Evolutionary conservation across 2,797 vertebrate genomes (phyloP), one percentile per base, ranked within the genome.

Genomic region (Coluber constrictor): DNA sequence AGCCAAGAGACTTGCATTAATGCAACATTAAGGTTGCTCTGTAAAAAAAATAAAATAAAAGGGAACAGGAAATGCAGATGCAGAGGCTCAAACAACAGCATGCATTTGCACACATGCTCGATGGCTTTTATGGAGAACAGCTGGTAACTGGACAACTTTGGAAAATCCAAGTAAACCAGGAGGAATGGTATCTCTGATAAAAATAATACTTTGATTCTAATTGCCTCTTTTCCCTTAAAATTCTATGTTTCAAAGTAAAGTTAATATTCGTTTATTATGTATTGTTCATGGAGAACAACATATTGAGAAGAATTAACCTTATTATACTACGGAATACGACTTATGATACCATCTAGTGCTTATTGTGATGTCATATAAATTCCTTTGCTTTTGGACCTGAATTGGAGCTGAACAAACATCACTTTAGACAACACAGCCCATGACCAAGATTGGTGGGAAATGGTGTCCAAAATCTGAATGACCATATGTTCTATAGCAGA

Each of bases 1-100:
- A 90, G 86, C 91, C 87, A 90, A 51, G 95, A 94, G 94, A 95
- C 18, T 89, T 92, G 94, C 86, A 87, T 96, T 96, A 95, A 93
- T 91, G 91, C 91, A 93, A 59, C 91, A 56, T 91, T 95, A 95
- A 59, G 86, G 83, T 87, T 95, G 89, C 83, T 89, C 94, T 95
- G 93, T 93, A 47, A 93, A 89, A 93, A 89, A 92, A 61, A 55
- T 6, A 55, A 18, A 60, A 29, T 93, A 70, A 93, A 95, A 93
- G 37, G 94, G 94, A 87, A 61, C 94, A 95, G 63, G 94, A 90
- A 94, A 60, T 74, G 90, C 86, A 89, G 70, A 91, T 92, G 20
- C 20, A 11, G 12, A 66, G 27, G 5, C 87, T 91, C 90, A 59
- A 92, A 88, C n/a, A 57, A 70, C 59, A 91, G 29, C 87, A 83